Conservation (phyloP, 2,888 invertebrate genomes). For the Drosophila basisetae region DNA sequence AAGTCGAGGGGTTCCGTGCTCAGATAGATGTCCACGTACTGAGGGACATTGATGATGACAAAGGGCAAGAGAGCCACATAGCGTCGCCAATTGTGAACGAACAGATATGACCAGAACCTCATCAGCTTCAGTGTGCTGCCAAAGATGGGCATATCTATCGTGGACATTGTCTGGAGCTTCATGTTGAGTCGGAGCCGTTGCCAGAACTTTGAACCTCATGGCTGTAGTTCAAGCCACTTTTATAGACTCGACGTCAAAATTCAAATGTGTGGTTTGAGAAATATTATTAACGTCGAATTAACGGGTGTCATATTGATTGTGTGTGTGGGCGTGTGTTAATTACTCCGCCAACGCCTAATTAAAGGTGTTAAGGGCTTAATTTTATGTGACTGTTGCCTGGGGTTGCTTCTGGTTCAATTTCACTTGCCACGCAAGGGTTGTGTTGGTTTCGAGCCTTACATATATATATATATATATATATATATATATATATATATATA, state of each 20-base stretch:
- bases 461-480: too few species aligned
- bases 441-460: not conserved
- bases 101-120: slow-evolving; percentile 80
- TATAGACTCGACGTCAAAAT: slow-evolving; percentile 32
- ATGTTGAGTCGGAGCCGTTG: slow-evolving; percentile 23
- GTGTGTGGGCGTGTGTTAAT: slow-evolving; percentile 54
- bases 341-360: slow-evolving; percentile 41
- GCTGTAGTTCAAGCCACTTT: slow-evolving; percentile 8
- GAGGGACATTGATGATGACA: slow-evolving; percentile 62
- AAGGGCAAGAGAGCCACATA: slow-evolving; percentile 74
- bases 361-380: slow-evolving; percentile 40
- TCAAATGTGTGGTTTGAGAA: slow-evolving; percentile 1
- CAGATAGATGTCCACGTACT: slow-evolving; percentile 75
- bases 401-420: not conserved
- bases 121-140: slow-evolving; percentile 69
- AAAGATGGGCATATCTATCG: slow-evolving; percentile 75
- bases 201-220: slow-evolving; percentile 19
- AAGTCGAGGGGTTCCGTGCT: slow-evolving; percentile 72
- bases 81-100: slow-evolving; percentile 81
- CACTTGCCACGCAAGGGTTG: not conserved
- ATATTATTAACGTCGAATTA: slow-evolving; percentile 57
- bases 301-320: slow-evolving; percentile 33
- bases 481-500: too few species aligned
- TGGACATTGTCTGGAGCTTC: slow-evolving; percentile 51
- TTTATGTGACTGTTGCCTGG: slow-evolving; percentile 3